These are phyloP conservation scores for Coranthus polyacanthus DNA, from an alignment of 2,797 vertebrate species.

Conservation along the genomic window DNA sequence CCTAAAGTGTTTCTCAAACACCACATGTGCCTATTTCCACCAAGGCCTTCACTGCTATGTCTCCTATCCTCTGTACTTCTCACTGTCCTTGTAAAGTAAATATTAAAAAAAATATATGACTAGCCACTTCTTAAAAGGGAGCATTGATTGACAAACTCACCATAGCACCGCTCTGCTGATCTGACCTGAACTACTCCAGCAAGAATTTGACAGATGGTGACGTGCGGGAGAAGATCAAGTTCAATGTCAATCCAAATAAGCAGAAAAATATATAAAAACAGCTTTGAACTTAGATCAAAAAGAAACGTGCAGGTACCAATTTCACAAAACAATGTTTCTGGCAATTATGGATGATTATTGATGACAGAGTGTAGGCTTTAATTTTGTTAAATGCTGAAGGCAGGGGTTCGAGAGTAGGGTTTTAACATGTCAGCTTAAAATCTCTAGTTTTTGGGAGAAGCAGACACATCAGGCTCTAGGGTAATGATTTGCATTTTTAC, in stretches of 20 bases:
- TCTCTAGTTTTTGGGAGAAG: not conserved
- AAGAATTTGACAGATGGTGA: slow-evolving; percentile 40
- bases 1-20: slow-evolving; percentile 20
- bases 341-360: slow-evolving; percentile 30
- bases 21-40: slow-evolving; percentile 25
- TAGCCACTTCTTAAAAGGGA: slow-evolving; percentile 28
- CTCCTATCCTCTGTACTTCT: not conserved
- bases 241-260: slow-evolving; percentile 27
- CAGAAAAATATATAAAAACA: slow-evolving; percentile 7
- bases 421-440: slow-evolving; percentile 30
- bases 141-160: slow-evolving; percentile 37
- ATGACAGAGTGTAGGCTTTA: slow-evolving; percentile 20
- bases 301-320: slow-evolving; percentile 16
- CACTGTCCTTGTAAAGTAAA: slow-evolving; percentile 16
- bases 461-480: not conserved
- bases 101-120: slow-evolving; percentile 17
- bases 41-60: slow-evolving; percentile 18
- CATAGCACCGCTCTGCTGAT: slow-evolving; percentile 38
- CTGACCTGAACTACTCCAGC: slow-evolving; percentile 32
- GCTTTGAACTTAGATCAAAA: slow-evolving; percentile 7
- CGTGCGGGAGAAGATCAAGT: slow-evolving; percentile 1
- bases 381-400: slow-evolving; percentile 22
- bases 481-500: not conserved
- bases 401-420: slow-evolving; percentile 4
- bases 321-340: slow-evolving; percentile 24